Conservation (phyloP, 2,888 invertebrate species). For the Neoitamus cyanurus region DNA sequence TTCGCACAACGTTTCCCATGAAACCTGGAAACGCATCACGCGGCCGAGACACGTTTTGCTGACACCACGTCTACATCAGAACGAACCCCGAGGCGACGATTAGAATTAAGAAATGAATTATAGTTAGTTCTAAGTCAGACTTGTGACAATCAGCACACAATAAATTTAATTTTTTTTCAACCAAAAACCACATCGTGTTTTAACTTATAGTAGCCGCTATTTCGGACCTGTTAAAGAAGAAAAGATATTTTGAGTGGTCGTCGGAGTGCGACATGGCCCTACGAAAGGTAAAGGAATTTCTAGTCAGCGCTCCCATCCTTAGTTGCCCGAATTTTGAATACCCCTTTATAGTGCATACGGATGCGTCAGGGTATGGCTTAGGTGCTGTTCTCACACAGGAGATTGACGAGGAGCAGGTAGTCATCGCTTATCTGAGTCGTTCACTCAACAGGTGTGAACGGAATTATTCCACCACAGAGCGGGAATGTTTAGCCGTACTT, state of each 20-base stretch:
- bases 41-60: no score
- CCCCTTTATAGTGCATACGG: slow-evolving; percentile 40
- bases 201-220: slow-evolving; percentile 33
- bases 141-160: no score
- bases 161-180: no score
- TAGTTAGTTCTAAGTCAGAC: no score
- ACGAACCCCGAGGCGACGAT: no score
- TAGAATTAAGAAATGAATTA: no score
- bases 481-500: slow-evolving; percentile 48
- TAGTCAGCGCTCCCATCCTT: neutral
- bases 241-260: slow-evolving; percentile 15
- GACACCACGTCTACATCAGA: no score
- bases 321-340: slow-evolving; percentile 15
- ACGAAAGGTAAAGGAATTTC: neutral
- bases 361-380: slow-evolving; percentile 48
- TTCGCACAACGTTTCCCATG: no score
- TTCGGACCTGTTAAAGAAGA: slow-evolving; percentile 40
- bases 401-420: slow-evolving; percentile 22
- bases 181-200: no score
- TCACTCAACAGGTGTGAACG: neutral
- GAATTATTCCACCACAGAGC: slow-evolving; percentile 29
- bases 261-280: neutral
- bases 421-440: slow-evolving; percentile 46
- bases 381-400: slow-evolving; percentile 49
- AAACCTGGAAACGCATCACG: no score